Percentiles rank a stretch among this genome's conserved stretches.
Evolutionary conservation across 2,888 invertebrate species (phyloP).

Genomic region (Tortricodes alternella): DNA sequence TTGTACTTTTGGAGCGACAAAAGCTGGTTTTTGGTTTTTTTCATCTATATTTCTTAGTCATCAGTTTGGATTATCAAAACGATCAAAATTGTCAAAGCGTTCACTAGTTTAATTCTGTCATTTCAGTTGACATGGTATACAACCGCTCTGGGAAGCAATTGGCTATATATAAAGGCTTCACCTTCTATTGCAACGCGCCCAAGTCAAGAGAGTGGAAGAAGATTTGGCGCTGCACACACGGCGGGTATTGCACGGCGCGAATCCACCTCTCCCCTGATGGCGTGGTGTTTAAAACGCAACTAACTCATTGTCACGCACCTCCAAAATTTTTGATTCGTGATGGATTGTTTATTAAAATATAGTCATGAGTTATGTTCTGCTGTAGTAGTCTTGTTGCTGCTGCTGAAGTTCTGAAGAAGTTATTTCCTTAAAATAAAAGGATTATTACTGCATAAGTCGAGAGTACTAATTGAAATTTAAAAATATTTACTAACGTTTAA

Average conservation of each 20-base stretch:
- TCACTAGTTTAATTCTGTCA: background rate
- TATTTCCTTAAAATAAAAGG: too few species aligned
- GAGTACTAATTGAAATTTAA: too few species aligned
- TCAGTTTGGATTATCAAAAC: too few species aligned
- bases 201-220: constrained; percentile 10
- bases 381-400: too few species aligned
- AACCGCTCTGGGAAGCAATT: constrained; percentile 27
- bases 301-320: constrained; percentile 3
- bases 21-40: too few species aligned
- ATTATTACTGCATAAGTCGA: too few species aligned
- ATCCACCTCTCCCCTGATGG: constrained; percentile 6
- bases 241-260: constrained; percentile 9
- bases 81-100: background rate
- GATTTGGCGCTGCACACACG: constrained; percentile 14
- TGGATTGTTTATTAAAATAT: constrained; percentile 4
- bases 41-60: too few species aligned
- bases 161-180: constrained; percentile 28
- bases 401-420: too few species aligned
- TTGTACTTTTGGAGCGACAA: too few species aligned
- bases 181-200: constrained; percentile 19
- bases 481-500: too few species aligned
- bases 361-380: too few species aligned
- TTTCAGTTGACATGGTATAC: constrained; percentile 12
- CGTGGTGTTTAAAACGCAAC: background rate
- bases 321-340: constrained; percentile 3